Evolutionary conservation across 2,113 vertebrate species (phyloP), one percentile per base, ranked within the genome.

Genomic region (Uria lomvia): DNA sequence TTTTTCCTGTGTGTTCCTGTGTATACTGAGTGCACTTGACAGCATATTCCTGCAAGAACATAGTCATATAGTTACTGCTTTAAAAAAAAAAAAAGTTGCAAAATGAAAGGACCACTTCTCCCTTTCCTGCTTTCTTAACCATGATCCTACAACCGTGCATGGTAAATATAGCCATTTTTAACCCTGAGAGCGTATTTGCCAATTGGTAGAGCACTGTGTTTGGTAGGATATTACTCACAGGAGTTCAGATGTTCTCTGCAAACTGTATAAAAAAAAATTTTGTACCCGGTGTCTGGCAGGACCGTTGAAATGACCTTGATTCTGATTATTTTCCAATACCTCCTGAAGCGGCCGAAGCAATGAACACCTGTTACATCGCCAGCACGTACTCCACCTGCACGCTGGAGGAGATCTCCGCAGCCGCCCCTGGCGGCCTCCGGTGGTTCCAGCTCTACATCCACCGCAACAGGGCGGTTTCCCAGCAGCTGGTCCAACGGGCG

Each of bases 401-500:
- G 0, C 98, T 99, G 85, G 99, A 99, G 97, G 99, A 99, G 95
- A 99, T 99, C 3, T 97, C 96, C 0, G 80, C 96, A 0, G 97
- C 99, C 0, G 99, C 99, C 0, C 99, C 99, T 0, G 75, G 92
- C 0, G 98, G 99, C 6, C 98, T 99, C 84, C 98, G 93, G 19
- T 99, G 99, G 99, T 99, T 99, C 98, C 99, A 99, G 93, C 98
- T 99, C 59, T 99, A 99, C 38, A 97, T 99, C 43, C 99, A 99
- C 96, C 96, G 98, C 38, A 98, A 99, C 95, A 98, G 98, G 80
- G 98, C 98, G 19, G 91, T 99, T 75, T 99, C 98, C 0, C 98
- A 98, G 94, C 96, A 98, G 86, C 97, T 99, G n/a, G 97, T 99
- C 77, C 98, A 79, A 26, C 98, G 95, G 16, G 99, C 96, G 0